Base-by-base conservation (phyloP, 2,888 invertebrate species). In the Leucozona laternaria region DNA sequence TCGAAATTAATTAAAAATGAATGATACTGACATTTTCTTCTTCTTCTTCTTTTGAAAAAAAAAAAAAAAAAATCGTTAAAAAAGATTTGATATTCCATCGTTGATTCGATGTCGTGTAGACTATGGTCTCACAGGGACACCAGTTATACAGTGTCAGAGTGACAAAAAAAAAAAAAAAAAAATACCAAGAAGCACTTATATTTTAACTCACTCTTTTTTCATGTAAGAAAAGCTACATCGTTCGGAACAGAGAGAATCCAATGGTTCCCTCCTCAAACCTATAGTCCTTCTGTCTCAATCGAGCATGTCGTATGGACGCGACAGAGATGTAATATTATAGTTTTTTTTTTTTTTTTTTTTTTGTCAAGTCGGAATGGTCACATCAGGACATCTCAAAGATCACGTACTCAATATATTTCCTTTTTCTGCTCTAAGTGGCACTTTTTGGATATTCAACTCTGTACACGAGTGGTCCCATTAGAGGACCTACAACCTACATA, bases 381-480 rank as follows among this genome's bases (percentile, higher is more conserved):
- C 92, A 92, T 92, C 90, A 90, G 92, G 92, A 91, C 91, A 91
- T 91, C 89, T 90, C 91, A 91, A 90, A 91, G 91, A 92, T 92
- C 92, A 92, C 92, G 92, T 92, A 92, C 91, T 91, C 92, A 92
- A 92, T 92, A 92, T 92, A 92, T 92, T 82, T 86, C 86, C 86
- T 82, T 82, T 86, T 86, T 86, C 86, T 86, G 82, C 86, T 86
- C 82, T 86, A 86, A 86, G 86, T 86, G 86, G 82, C 86, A 86
- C 86, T 86, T 86, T 82, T 75, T 86, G 58, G 86, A 86, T 86
- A 86, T 86, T 82, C 86, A 86, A 86, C 86, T 86, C 73, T 86
- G 75, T 86, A 79, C 82, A 86, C 86, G 86, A 86, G 86, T 86
- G 78, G 73, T 79, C 86, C 86, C 86, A 86, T 86, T 86, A 86